Base-by-base conservation (phyloP, 2,888 invertebrate genomes). In the Chloroclysta siterata region DNA sequence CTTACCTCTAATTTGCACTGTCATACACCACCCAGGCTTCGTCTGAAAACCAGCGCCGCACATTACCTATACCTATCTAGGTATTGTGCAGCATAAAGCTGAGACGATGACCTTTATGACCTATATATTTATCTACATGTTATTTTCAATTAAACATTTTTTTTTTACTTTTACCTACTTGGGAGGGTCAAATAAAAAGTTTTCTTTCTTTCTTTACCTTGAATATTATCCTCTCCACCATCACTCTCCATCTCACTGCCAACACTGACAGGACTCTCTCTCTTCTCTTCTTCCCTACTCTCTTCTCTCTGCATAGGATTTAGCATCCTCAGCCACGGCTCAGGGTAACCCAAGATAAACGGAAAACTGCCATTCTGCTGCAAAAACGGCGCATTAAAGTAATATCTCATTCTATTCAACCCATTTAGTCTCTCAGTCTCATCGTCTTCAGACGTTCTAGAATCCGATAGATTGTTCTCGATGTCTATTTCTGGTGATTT, bases 401-500 rank as follows among this genome's bases (percentile, higher is more conserved):
- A 93, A 83, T 91, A 93, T 53, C 90, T 73, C 91, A 93, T 93
- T 70, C 86, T 79, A 64, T 90, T 88, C 47, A 89, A 78, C 73
- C 84, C 86, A 0, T 88, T 87, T 28, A 85, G 77, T 77, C 86
- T 66, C 1, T 89, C 89, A 15, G 60, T 77, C 0, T 90, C 89
- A 8, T 90, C 91, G 0, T 92, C 93, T 51, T 92, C 92, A 0
- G 92, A 93, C 53, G 85, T 84, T 75, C 88, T 87, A 65, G 90
- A 89, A 74, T 91, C 90, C 1, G 89, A 88, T 14, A 87, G 69
- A 68, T 88, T 90, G 58, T 89, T 91, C 61, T 92, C 92, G 73
- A 92, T 90, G 64, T 92, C 92, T 42, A 93, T 92, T 66, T 91
- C 92, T 0, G 93, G 93, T 46, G 90, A 90, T 83, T 91, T 91